Percentiles rank a stretch among this genome's conserved stretches.
Evolutionary conservation across 2,113 vertebrate species (phyloP).

Genomic region (Urocynchramus pylzowi): DNA sequence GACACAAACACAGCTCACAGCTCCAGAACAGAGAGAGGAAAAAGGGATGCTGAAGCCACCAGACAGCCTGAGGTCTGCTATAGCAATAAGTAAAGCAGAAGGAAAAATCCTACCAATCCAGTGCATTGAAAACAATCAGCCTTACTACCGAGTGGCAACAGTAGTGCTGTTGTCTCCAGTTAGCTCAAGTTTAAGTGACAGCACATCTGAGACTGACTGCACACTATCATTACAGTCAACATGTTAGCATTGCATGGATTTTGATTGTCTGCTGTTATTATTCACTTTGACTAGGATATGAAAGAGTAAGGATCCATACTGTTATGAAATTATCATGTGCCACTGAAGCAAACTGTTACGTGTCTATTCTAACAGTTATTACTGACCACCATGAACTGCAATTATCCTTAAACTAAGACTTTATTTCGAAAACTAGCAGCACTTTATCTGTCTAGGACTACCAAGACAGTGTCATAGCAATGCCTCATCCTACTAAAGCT

Average conservation of each 20-base stretch:
- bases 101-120: neutral
- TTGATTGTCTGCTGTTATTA: neutral
- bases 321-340: neutral
- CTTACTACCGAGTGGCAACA: neutral
- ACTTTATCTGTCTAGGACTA: neutral
- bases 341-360: neutral
- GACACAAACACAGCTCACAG: neutral
- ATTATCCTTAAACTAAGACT: neutral
- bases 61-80: accelerated
- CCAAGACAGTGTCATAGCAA: neutral
- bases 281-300: neutral
- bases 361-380: neutral
- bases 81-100: neutral
- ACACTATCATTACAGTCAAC: neutral
- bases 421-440: neutral
- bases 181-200: neutral
- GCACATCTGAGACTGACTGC: neutral
- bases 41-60: neutral
- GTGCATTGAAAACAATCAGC: neutral
- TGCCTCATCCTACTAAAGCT: neutral
- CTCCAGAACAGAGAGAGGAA: neutral
- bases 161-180: neutral
- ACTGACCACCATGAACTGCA: neutral
- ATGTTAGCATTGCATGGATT: neutral
- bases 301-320: neutral